Evolutionary conservation across 2,113 vertebrate species (phyloP), one percentile per base, ranked within the genome.

Genomic region (Poeciliopsis occidentalis): DNA sequence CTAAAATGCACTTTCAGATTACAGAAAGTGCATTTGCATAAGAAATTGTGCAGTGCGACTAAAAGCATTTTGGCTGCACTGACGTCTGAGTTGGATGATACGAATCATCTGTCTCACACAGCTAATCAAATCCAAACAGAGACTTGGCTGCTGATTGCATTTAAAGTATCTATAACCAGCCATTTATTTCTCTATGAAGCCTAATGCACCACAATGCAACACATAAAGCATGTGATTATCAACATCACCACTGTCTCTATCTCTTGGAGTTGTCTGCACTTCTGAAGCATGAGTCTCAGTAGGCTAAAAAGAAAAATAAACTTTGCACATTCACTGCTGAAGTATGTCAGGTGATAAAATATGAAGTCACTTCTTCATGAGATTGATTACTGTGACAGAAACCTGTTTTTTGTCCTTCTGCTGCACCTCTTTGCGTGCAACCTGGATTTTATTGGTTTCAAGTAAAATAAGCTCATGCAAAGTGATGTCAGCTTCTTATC

Each of bases 121-220:
- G 31, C 27, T 26, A 73, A 64, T 64, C 7, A 54, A 57, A 34
- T 57, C 67, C 24, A 34, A 17, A 70, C 37, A 60, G 24, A 70
- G 31, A 6, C 41, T 51, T 54, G 34, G 32, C 37, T 51, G 32
- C 22, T 44, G 41, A 27, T 8, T 54, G 44, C 44, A 51, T 26
- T 47, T 47, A 44, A 34, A 39, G 32, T 19, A 61, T 60, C 24
- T 34, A 30, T 60, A 24, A 70, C 12, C 24, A 72, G 27, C 3
- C 10, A 44, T 27, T 30, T 27, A 26, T 15, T 17, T 29, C 8
- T 29, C 30, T 13, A 47, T 61, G n/a, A 61, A 34, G 31, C 24
- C 22, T 39, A 34, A 39, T 57, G 24, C 26, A 19, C n/a, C 47
- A 26, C 31, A 61, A 12, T 19, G 19, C 4, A 4, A 3, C 31